A percentile compares a stretch with the other conserved stretches of the same genome.
Conservation (phyloP, 2,113 vertebrate species). For the Dicentrarchus labrax region DNA sequence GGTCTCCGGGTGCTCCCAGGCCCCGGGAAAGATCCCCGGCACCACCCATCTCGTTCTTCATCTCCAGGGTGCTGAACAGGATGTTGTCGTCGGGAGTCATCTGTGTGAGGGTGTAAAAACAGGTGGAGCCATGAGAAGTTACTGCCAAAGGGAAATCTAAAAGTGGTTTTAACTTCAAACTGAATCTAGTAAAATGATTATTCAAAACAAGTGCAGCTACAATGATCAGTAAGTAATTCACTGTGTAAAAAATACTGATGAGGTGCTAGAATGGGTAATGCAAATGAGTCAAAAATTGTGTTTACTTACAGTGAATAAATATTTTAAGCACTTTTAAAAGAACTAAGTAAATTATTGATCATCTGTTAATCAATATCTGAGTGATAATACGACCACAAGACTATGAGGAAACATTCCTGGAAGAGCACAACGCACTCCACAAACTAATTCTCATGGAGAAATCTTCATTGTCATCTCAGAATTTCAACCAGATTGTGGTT, state of each 20-base stretch:
- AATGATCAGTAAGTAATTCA: slow-evolving; percentile 42
- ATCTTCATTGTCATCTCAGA: slow-evolving; percentile 81
- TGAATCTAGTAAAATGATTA: slow-evolving; percentile 14
- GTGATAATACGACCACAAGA: slow-evolving; percentile 71
- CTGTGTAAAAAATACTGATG: slow-evolving; percentile 69
- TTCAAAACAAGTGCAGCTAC: slow-evolving; percentile 15
- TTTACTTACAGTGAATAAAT: slow-evolving; percentile 67
- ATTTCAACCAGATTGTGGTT: slow-evolving; percentile 84
- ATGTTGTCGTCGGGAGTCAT: slow-evolving; percentile 99
- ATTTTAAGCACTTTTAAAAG: slow-evolving; percentile 49
- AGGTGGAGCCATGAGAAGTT: slow-evolving; percentile 75
- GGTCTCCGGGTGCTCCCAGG: slow-evolving; percentile 88
- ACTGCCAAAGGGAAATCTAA: slow-evolving; percentile 46
- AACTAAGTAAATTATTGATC: slow-evolving; percentile 57
- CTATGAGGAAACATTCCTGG: slow-evolving; percentile 75
- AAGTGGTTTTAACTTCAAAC: slow-evolving; percentile 11
- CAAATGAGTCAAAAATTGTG: slow-evolving; percentile 70
- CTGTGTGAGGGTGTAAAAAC: slow-evolving; percentile 82
- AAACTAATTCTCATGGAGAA: slow-evolving; percentile 76
- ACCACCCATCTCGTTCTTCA: slow-evolving; percentile 98
- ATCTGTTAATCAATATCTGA: slow-evolving; percentile 70
- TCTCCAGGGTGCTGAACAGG: slow-evolving; percentile 96
- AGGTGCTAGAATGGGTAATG: slow-evolving; percentile 75
- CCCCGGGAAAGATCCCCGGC: slow-evolving; percentile 95
- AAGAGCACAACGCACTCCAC: slow-evolving; percentile 70